These are phyloP conservation scores for Crenuchus spilurus DNA, from an alignment of 2,797 vertebrate species.

Conservation along the genomic window DNA sequence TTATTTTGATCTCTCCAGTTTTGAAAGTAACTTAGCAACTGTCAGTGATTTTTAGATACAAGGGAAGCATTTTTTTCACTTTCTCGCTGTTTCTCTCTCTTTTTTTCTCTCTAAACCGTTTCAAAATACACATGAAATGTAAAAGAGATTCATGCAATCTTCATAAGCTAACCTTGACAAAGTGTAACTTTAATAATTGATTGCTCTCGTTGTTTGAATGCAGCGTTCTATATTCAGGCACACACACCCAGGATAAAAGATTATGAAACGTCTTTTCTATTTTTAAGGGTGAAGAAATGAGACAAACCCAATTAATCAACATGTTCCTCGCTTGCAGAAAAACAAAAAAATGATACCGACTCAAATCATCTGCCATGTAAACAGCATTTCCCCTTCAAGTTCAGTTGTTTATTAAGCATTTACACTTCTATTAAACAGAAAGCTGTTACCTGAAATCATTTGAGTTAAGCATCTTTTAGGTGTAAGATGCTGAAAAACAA, in stretches of 20 bases:
- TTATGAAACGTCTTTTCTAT: no score
- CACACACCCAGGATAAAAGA: neutral
- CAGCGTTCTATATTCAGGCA: slow-evolving; percentile 2
- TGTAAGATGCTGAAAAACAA: no score
- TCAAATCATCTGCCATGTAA: no score
- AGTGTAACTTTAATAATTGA: slow-evolving; percentile 11
- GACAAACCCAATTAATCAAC: no score
- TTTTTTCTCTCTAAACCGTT: neutral
- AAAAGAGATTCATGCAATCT: neutral
- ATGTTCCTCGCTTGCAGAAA: no score
- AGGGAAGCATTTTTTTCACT: slow-evolving; percentile 13
- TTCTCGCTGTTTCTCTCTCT: neutral
- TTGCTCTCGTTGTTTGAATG: neutral
- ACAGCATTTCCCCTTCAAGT: no score
- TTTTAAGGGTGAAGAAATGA: no score
- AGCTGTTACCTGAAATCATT: no score
- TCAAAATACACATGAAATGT: neutral
- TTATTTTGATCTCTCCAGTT: slow-evolving; percentile 48
- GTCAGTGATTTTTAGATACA: slow-evolving; percentile 36
- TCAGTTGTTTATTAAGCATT: no score
- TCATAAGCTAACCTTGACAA: slow-evolving; percentile 13
- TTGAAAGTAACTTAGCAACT: slow-evolving; percentile 54
- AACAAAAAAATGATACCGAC: no score
- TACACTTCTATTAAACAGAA: no score
- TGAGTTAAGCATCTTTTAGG: no score